phyloP scores from a whole-genome alignment of 2,797 vertebrate genomes.

The Xiphorhynchus erythropygius region DNA sequence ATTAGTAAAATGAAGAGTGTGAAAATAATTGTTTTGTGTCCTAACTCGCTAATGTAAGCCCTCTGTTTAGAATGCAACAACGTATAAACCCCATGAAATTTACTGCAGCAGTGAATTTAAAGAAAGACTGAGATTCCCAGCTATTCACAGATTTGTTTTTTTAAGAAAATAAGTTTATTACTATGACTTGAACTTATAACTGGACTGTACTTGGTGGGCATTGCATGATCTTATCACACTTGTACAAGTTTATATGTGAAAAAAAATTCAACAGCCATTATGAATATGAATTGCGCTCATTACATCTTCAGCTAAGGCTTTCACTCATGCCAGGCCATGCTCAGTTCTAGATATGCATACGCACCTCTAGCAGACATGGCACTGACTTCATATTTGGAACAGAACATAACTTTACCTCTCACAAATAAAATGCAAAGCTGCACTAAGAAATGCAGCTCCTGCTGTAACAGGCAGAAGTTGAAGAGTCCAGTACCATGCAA shows the following conservation, averaged over 20 bases:
- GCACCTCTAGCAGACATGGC: accelerated
- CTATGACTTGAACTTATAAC: neutral
- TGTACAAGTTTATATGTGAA: neutral
- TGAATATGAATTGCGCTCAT: neutral
- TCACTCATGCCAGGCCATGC: neutral
- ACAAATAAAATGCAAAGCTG: neutral
- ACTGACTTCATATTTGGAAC: neutral
- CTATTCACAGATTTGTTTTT: accelerated
- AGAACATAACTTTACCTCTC: neutral
- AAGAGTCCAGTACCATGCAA: neutral
- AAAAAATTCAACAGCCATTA: neutral
- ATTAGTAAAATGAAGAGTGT: neutral
- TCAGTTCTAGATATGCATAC: neutral
- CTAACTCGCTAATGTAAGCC: neutral
- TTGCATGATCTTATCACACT: neutral
- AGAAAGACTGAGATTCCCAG: neutral
- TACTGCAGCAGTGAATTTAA: neutral
- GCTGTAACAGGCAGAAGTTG: neutral
- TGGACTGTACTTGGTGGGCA: neutral
- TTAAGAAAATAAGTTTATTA: neutral
- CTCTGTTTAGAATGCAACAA: neutral
- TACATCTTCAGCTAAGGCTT: neutral
- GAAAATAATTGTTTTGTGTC: neutral
- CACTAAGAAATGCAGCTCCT: neutral
- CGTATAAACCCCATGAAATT: neutral